Percentiles rank a stretch among this genome's conserved stretches.
phyloP scores from a whole-genome alignment of 2,888 invertebrate genomes.

The Plagodis dolabraria region DNA sequence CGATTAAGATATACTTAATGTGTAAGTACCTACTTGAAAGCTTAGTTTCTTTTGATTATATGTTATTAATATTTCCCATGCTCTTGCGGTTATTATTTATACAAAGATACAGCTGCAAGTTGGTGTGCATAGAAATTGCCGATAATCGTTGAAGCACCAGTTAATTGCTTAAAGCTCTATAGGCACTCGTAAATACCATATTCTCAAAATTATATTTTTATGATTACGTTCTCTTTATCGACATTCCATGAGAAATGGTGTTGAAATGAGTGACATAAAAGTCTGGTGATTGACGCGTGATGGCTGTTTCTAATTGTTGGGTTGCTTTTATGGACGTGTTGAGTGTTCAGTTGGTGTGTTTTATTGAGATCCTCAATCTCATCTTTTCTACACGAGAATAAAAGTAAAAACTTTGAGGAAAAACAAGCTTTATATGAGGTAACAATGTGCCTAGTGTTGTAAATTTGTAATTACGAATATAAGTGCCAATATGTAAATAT shows the following conservation, averaged over 20 bases:
- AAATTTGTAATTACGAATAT: too few relatives aligned
- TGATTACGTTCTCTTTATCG: constrained; percentile 3
- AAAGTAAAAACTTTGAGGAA: too few relatives aligned
- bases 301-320: constrained; percentile 18
- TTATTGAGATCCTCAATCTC: neutral
- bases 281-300: constrained; percentile 9
- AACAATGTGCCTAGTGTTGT: too few relatives aligned
- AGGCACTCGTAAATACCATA: constrained; percentile 13
- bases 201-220: constrained; percentile 9
- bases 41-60: neutral
- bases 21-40: neutral
- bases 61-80: constrained; percentile 10
- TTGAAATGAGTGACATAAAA: constrained; percentile 26
- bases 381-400: neutral
- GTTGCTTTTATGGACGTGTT: constrained; percentile 1
- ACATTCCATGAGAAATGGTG: constrained; percentile 10
- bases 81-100: constrained; percentile 2
- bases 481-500: too few relatives aligned
- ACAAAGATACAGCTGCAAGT: constrained; percentile 7
- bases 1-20: neutral
- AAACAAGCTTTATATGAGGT: too few relatives aligned
- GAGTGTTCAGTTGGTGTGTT: constrained; percentile 4
- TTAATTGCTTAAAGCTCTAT: constrained; percentile 9
- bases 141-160: constrained; percentile 10
- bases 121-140: constrained; percentile 8